Conservation (phyloP, 2,888 invertebrate species). For the Patella caerulea region DNA sequence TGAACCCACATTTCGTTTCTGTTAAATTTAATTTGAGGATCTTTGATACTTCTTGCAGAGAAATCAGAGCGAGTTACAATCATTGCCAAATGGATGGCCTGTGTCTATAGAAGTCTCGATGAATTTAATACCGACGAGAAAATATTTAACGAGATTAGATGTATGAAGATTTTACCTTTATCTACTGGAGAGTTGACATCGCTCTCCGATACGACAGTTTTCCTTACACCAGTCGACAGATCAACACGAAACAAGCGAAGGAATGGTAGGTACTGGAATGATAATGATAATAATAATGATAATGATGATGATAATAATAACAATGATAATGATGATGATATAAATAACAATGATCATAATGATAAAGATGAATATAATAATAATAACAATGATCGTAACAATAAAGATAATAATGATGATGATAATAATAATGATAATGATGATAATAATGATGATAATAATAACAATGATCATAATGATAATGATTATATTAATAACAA, state of each 20-base stretch:
- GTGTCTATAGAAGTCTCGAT: conserved; percentile 66
- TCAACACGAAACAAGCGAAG: conserved; percentile 4
- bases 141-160: conserved; percentile 49
- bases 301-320: background rate
- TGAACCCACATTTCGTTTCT: too few relatives aligned
- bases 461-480: background rate
- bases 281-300: too few relatives aligned
- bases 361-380: background rate
- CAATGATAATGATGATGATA: background rate
- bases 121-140: conserved; percentile 60
- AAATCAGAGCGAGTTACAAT: conserved; percentile 31
- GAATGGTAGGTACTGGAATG: too few relatives aligned
- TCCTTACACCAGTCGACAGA: conserved; percentile 55
- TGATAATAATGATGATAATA: background rate
- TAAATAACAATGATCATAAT: background rate
- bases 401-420: background rate
- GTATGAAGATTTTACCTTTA: conserved; percentile 61
- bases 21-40: too few relatives aligned
- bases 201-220: conserved; percentile 56
- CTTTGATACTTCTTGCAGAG: background rate
- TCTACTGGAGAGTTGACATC: conserved; percentile 55
- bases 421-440: background rate
- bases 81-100: conserved; percentile 65
- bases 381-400: background rate
- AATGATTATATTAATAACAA: background rate